Base-by-base conservation (phyloP, 92 coral and sea anemone species). In the Palythoa grandis region DNA sequence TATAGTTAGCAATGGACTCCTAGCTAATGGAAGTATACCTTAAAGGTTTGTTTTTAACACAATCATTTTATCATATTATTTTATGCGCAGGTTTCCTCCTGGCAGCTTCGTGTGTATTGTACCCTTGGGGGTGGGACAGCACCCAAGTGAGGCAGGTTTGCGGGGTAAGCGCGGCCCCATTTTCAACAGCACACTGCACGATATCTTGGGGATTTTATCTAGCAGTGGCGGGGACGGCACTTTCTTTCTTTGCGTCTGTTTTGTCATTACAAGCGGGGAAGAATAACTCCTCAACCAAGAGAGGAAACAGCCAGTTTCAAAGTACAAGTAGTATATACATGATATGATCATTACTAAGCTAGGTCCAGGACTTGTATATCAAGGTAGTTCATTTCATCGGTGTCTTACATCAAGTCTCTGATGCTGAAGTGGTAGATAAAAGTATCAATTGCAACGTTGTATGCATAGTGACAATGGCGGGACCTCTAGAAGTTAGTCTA, bases 71-170 rank as follows among this genome's bases (percentile, higher is more conserved):
- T 53, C 35, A 29, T 29, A 29, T 69, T 69, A 11, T 37, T 52
- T 61, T 13, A 50, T 53, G 71, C 53, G 23, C 91, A 95, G 98
- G 91, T 16, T 87, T 92, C 48, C 79, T 94, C 22, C 93, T 95
- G 17, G 91, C 93, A 73, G 77, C 92, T 61, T 91, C 98, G n/a
- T 86, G 94, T 77, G 98, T 93, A 17, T 88, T 93, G 50, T 96
- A 94, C 86, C 98, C 98, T 7, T 94, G 95, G 53, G 98, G 98
- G 11, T 96, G 98, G 98, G 96, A 91, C 20, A 91, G 92, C 72
- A 92, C 71, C 5, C 98, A 92, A 89, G 95, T 96, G 58, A 87
- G 86, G 84, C 98, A 96, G 68, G 96, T 91, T 23, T 96, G 98
- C 73, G 98, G 98, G 10, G 57, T 63, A 24, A 54, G 58, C 17